Percentiles rank a stretch among this genome's conserved stretches.
Conservation (phyloP, 2,888 invertebrate species). For the Lasioglossum vierecki region DNA sequence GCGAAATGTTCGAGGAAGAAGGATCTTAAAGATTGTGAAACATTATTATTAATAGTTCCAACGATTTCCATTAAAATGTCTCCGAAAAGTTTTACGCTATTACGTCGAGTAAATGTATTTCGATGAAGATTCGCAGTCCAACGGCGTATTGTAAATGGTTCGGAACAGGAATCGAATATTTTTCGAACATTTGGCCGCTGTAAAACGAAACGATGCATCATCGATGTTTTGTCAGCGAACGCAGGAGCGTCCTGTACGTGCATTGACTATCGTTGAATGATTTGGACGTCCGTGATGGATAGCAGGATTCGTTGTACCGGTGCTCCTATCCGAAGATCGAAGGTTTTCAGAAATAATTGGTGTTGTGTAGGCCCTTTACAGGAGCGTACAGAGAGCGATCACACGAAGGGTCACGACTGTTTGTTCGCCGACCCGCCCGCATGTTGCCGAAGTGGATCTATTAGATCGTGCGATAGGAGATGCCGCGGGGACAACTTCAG, state of each 20-base stretch:
- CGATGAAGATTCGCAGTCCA: too few species aligned
- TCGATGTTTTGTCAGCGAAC: background rate
- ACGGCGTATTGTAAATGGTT: background rate
- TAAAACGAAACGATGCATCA: background rate
- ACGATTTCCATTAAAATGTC: background rate
- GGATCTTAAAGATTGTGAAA: background rate
- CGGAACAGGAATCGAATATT: background rate
- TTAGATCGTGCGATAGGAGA: slow-evolving; percentile 46
- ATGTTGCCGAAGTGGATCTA: slow-evolving; percentile 49
- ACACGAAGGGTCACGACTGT: slow-evolving; percentile 38
- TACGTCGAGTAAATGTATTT: too few species aligned
- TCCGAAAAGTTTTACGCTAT: background rate
- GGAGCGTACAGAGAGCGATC: slow-evolving; percentile 22
- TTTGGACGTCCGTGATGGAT: slow-evolving; percentile 26
- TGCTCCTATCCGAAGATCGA: slow-evolving; percentile 12
- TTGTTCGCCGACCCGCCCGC: slow-evolving; percentile 51
- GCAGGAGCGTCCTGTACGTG: background rate
- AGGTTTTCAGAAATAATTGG: slow-evolving; percentile 37
- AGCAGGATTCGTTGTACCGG: slow-evolving; percentile 20
- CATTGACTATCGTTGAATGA: slow-evolving; percentile 18
- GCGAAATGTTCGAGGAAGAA: background rate
- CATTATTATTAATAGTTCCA: background rate
- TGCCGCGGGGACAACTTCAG: slow-evolving; percentile 28
- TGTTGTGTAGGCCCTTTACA: slow-evolving; percentile 8
- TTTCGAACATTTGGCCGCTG: background rate